These are phyloP conservation scores for Cyanocitta stelleri DNA, from an alignment of 2,113 vertebrate genomes.

Conservation along the genomic window DNA sequence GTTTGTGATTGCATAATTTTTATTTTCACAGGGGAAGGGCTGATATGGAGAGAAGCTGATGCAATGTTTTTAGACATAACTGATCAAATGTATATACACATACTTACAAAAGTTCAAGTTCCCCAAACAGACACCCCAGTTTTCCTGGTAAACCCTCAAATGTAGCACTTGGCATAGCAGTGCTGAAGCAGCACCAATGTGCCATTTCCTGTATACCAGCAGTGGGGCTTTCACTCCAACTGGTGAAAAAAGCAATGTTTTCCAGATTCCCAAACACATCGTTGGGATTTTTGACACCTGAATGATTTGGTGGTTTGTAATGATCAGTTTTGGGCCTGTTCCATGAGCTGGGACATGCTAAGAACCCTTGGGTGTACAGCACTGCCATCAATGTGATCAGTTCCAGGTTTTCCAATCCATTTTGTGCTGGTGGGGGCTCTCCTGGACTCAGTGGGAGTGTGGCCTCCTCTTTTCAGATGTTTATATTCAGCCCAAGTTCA, in stretches of 20 bases:
- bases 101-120: background rate
- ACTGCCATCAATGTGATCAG: background rate
- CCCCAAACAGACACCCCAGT: too few relatives aligned
- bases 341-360: background rate
- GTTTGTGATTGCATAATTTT: background rate
- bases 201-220: background rate
- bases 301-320: background rate
- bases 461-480: background rate
- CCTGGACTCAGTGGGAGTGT: background rate
- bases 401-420: background rate
- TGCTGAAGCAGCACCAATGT: background rate
- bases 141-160: background rate
- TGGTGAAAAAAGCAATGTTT: background rate
- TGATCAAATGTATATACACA: background rate
- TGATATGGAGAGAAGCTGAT: background rate
- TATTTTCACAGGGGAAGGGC: background rate
- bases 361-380: background rate
- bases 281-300: background rate
- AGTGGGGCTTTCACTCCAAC: background rate
- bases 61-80: background rate
- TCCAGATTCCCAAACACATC: background rate
- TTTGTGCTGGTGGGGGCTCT: background rate
- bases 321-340: background rate
- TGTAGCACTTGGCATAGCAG: accelerated
- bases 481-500: background rate